Base-by-base conservation (phyloP, 2,113 vertebrate genomes). In the Gymnocephalus cernua region DNA sequence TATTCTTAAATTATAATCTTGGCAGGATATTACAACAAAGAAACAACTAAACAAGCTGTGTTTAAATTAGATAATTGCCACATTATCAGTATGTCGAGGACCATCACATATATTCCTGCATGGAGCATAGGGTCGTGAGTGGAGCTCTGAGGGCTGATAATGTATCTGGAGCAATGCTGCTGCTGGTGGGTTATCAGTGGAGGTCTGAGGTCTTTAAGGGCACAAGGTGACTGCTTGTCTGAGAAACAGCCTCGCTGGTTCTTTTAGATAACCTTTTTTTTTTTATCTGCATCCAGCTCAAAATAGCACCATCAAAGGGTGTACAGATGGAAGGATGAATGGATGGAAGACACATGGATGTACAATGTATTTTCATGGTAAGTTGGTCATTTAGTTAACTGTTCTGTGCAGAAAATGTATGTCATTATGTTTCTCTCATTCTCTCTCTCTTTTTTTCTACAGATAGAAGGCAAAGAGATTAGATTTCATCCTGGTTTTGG, bases 111-210 rank as follows among this genome's bases (percentile, higher is more conserved):
- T 75, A 73, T 67, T 25, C 47, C 64, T 66, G 53, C 1, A 25
- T 47, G 35, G 50, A n/a, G 27, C 27, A 18, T 44, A 21, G 32
- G 35, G 50, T 68, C 6, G 32, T 32, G 32, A 32, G 32, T 63
- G 80, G 77, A 71, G 57, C 50, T 75, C 48, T 77, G 50, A 57
- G 23, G 45, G 45, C 61, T 87, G 92, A 91, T 92, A 83, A 71
- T 74, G n/a, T 91, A 87, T 93, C 85, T 90, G 50, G 77, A 65
- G 68, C 9, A 48, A 1, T 63, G 74, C 38, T 48, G 63, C 64
- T 90, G 83, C 53, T 80, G 79, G 25, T 56, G 65, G 67, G 62
- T 91, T 94, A 93, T 94, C 93, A 91, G 83, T 44, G 47, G 57
- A 68, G 79, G 70, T 80, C 67, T 69, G 66, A 77, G 80, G 77